These are phyloP conservation scores for Pseudococcus viburni DNA, from an alignment of 2,888 invertebrate genomes.

Conservation along the genomic window DNA sequence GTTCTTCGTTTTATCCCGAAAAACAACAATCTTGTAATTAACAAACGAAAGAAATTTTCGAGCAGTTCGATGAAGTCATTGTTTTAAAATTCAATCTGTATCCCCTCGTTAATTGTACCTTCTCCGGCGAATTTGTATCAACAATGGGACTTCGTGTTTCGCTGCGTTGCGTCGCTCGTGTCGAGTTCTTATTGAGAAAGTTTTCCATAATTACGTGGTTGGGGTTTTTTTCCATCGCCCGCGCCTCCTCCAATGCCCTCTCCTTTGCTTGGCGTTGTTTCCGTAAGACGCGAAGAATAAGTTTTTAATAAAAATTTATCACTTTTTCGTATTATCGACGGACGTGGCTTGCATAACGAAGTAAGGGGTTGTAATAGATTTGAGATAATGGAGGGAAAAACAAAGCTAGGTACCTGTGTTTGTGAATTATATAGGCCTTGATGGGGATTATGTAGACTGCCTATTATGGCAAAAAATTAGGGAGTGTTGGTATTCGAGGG, in stretches of 20 bases:
- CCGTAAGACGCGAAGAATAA: neutral
- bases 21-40: conserved; percentile 6
- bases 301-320: conserved; percentile 56
- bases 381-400: neutral
- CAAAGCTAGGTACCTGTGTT: neutral
- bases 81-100: conserved; percentile 54
- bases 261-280: neutral
- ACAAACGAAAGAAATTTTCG: neutral
- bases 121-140: conserved; percentile 11
- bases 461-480: neutral
- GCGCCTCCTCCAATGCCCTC: too few species aligned
- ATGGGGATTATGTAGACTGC: neutral
- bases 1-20: neutral
- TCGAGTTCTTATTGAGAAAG: conserved; percentile 48
- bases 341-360: neutral
- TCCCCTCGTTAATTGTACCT: conserved; percentile 39
- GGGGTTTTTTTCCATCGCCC: neutral
- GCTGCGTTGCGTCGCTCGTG: neutral
- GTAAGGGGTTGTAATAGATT: conserved; percentile 5
- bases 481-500: neutral
- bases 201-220: conserved; percentile 40
- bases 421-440: neutral
- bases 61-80: conserved; percentile 4
- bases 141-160: neutral
- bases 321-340: conserved; percentile 47